Evolutionary conservation across 2,113 vertebrate genomes (phyloP), one percentile per base, ranked within the genome.

Genomic region (Pontoporia blainvillei): DNA sequence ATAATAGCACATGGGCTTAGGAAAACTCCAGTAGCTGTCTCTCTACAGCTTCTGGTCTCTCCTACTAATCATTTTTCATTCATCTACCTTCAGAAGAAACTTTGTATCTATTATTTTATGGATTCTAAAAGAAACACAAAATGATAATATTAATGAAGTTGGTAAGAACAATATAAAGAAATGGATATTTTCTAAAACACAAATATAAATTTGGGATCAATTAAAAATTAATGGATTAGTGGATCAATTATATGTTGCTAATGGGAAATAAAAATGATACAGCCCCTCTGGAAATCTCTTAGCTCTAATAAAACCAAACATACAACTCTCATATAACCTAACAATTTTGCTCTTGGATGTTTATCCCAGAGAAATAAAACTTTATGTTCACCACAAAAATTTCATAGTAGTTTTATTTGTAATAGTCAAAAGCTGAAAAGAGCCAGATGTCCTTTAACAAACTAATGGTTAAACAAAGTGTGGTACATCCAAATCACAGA

Each of bases 1-100:
- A 2, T 27, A 3, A 8, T 20, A 31, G 23, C 6, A 27, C 12
- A 8, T 8, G 7, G 25, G 5, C 31, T 31, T 4, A 41, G 21
- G 27, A 27, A 41, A 41, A 25, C 29, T 66, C 59, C 6, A 66
- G n/a, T 2, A 31, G 7, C 36, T 52, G 5, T 27, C 57, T 66
- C 31, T 66, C 8, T 39, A 11, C 9, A 27, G 2, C 46, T 41
- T 54, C 57, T 31, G 3, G 4, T 71, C 59, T 69, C 57, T 49
- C 46, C 41, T 69, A 52, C 23, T 49, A 23, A 49, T 94, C 25
- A 52, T 75, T 82, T 75, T 29, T 83, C 67, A 52, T 82, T 49
- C 29, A 72, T 27, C 59, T 61, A 52, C 7, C 25, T 94, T 69
- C 39, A 52, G 9, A 76, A 54, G 29, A 69, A 66, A 36, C 0